A percentile compares a stretch with the other conserved stretches of the same genome.
phyloP scores from a whole-genome alignment of 1,140 invertebrate species.

The Tachypleus tridentatus region DNA sequence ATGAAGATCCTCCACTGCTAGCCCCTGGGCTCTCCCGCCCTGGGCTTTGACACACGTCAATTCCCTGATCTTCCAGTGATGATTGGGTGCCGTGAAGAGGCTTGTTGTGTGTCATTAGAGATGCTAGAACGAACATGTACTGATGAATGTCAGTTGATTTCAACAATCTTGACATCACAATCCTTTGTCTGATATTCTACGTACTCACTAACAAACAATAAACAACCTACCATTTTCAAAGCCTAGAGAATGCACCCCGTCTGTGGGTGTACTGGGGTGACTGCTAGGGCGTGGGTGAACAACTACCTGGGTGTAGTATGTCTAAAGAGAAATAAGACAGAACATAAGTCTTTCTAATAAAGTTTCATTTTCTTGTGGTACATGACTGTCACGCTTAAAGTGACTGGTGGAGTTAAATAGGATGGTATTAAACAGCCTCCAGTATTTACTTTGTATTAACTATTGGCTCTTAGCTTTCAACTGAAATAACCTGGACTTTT shows the following conservation, averaged over 20 bases:
- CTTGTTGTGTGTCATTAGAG: background rate
- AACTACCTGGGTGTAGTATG: slow-evolving; percentile 17
- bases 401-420: background rate
- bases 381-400: background rate
- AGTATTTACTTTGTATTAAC: slow-evolving; percentile 12
- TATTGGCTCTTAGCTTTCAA: slow-evolving; percentile 16
- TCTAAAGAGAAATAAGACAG: slow-evolving; percentile 1
- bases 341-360: background rate
- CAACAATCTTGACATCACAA: slow-evolving; percentile 15
- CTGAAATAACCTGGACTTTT: slow-evolving; percentile 8
- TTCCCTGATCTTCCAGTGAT: slow-evolving; percentile 48
- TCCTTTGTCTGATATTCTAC: slow-evolving; percentile 25
- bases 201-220: slow-evolving; percentile 16
- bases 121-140: background rate
- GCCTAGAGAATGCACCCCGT: slow-evolving; percentile 13
- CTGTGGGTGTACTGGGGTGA: slow-evolving; percentile 13
- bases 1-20: slow-evolving; percentile 30
- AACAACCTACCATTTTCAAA: slow-evolving; percentile 17
- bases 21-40: slow-evolving; percentile 50
- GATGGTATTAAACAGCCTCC: background rate
- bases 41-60: slow-evolving; percentile 60
- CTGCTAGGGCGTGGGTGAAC: slow-evolving; percentile 16
- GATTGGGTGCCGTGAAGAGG: slow-evolving; percentile 27
- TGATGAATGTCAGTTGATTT: background rate
- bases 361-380: background rate